Evolutionary conservation across 2,113 vertebrate species (phyloP).

Genomic region (Synchiropus splendidus): DNA sequence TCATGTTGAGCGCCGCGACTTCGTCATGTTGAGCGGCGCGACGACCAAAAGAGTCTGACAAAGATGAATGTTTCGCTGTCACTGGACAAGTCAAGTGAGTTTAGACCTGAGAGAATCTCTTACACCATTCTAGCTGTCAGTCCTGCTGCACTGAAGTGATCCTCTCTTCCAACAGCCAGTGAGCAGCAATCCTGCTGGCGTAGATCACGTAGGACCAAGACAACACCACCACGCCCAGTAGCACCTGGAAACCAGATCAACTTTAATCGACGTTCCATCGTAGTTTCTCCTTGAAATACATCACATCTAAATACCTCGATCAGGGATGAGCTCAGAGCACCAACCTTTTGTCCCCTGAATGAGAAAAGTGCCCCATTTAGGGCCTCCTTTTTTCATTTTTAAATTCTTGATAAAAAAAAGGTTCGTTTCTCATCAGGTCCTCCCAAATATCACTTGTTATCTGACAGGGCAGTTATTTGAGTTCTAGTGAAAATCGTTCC

Average conservation of each 20-base stretch:
- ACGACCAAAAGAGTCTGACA: no score
- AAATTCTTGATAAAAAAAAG: neutral
- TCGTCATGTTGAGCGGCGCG: no score
- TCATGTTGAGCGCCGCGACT: no score
- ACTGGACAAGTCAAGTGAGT: no score
- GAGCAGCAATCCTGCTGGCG: slow-evolving; percentile 51
- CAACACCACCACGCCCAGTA: slow-evolving; percentile 55
- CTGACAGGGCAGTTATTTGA: no score
- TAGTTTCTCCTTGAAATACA: neutral
- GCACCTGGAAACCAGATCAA: slow-evolving; percentile 34
- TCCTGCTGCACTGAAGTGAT: neutral
- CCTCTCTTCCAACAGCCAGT: slow-evolving; percentile 57
- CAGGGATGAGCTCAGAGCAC: no score
- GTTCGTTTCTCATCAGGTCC: neutral
- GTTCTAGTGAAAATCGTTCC: no score
- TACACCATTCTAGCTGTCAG: slow-evolving; percentile 15
- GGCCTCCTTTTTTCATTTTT: no score
- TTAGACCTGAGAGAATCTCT: no score
- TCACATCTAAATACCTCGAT: neutral
- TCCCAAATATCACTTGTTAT: no score
- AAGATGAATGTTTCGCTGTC: neutral
- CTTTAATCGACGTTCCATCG: neutral
- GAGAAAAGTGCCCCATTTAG: no score
- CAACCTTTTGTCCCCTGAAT: no score
- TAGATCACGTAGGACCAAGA: slow-evolving; percentile 73